phyloP scores from a whole-genome alignment of 2,113 vertebrate genomes.

The Zosterops japonicus region DNA sequence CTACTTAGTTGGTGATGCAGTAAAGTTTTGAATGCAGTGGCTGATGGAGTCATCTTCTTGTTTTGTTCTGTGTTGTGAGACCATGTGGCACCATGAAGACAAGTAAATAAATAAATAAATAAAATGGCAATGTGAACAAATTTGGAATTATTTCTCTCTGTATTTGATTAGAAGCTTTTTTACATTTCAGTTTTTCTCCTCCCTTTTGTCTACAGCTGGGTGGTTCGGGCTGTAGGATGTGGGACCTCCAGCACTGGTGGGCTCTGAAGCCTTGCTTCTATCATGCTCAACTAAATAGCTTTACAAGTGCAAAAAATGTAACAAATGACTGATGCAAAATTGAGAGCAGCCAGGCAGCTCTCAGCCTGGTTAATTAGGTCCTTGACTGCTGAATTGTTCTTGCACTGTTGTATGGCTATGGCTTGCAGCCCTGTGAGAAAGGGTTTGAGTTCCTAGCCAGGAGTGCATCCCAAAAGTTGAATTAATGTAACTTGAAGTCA shows the following conservation, averaged over 20 bases:
- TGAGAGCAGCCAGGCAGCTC: slow-evolving; percentile 61
- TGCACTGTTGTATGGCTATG: slow-evolving; percentile 3
- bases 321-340: slow-evolving; percentile 64
- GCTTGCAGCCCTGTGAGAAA: slow-evolving; percentile 43
- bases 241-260: background rate
- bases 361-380: slow-evolving; percentile 64
- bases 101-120: background rate
- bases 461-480: background rate
- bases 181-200: background rate
- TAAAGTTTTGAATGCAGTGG: background rate
- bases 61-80: background rate
- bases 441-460: slow-evolving; percentile 13
- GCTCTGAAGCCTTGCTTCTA: background rate
- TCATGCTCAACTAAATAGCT: slow-evolving; percentile 26
- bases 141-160: background rate
- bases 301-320: slow-evolving; percentile 70
- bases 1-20: background rate
- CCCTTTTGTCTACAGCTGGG: background rate
- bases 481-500: background rate
- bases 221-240: background rate
- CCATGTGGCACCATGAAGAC: background rate
- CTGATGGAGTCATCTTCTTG: background rate
- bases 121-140: background rate
- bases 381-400: slow-evolving; percentile 65
- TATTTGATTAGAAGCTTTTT: background rate